Conservation (phyloP, 2,113 vertebrate species). For the Megalops atlanticus region DNA sequence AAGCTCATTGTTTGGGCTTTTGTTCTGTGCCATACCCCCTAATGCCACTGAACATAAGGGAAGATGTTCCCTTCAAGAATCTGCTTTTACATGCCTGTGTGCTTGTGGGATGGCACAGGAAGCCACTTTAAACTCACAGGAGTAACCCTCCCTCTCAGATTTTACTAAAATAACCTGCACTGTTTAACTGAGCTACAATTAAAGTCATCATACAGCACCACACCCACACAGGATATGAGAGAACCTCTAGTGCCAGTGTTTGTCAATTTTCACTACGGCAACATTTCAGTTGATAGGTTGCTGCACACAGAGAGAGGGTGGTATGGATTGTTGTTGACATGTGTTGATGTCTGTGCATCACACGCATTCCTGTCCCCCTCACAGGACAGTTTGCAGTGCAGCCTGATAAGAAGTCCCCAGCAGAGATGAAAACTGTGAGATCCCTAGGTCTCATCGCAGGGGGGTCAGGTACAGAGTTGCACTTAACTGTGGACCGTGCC, state of each 20-base stretch:
- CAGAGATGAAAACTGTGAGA: constrained; percentile 50
- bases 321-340: no score
- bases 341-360: not conserved
- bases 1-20: not conserved
- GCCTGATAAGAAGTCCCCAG: constrained; percentile 62
- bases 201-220: not conserved
- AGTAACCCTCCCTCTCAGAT: not conserved
- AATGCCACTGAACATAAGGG: not conserved
- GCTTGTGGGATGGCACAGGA: no score
- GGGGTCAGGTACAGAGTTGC: constrained; percentile 62
- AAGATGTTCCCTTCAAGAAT: no score
- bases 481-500: not conserved
- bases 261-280: no score
- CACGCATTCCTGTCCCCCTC: constrained; percentile 14
- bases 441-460: constrained; percentile 72
- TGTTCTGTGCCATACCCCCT: not conserved
- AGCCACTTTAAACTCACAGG: not conserved
- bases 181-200: not conserved
- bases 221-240: not conserved
- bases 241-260: not conserved
- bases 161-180: not conserved
- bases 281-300: no score
- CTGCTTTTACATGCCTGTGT: no score
- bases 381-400: constrained; percentile 69
- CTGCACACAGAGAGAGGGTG: no score